Conservation (phyloP, 2,797 vertebrate genomes). For the Epinephelus awoara region DNA sequence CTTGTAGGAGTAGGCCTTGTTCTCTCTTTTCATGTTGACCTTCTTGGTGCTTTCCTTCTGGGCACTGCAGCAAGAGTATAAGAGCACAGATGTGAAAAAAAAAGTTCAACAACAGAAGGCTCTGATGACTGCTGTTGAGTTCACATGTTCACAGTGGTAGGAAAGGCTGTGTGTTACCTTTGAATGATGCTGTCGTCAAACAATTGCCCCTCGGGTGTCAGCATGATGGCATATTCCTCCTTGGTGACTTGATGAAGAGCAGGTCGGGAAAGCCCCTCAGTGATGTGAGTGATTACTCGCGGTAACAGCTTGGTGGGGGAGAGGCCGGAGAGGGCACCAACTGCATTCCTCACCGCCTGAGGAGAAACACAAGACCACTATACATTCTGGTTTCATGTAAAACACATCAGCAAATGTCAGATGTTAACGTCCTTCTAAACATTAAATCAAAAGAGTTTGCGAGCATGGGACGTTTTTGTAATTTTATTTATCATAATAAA, state of each 20-base stretch:
- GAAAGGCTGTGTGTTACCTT: conserved; percentile 82
- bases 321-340: conserved; percentile 90
- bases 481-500: too few species aligned
- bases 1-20: conserved; percentile 98
- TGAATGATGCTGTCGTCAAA: conserved; percentile 96
- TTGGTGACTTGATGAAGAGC: conserved; percentile 90
- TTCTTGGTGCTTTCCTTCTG: conserved; percentile 96
- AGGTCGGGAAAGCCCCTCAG: conserved; percentile 86
- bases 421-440: too few species aligned
- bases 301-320: conserved; percentile 92
- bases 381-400: background rate
- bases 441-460: too few species aligned
- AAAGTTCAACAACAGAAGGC: background rate
- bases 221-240: conserved; percentile 95
- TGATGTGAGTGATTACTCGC: conserved; percentile 88
- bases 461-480: too few species aligned
- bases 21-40: conserved; percentile 97
- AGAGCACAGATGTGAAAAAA: background rate
- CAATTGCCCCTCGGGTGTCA: conserved; percentile 91
- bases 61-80: conserved; percentile 84
- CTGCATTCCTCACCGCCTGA: conserved; percentile 93
- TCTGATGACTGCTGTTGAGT: background rate
- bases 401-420: background rate
- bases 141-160: background rate
- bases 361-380: background rate